These are phyloP conservation scores for Leptinotarsa haldemani DNA, from an alignment of 2,888 invertebrate genomes.

Conservation along the genomic window DNA sequence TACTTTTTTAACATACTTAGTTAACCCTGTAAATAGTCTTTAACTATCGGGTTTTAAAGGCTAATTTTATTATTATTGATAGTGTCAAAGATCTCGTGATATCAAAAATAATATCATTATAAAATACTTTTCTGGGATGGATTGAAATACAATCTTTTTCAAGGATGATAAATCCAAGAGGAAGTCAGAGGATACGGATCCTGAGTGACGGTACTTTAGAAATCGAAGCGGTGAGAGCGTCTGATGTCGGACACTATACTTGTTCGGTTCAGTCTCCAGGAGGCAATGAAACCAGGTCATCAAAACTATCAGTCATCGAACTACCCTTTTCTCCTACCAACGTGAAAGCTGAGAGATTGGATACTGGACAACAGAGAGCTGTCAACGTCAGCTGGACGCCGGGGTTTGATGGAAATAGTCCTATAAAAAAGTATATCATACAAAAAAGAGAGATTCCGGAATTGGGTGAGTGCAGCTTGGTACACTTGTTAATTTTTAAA, in stretches of 20 bases:
- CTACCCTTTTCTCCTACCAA: constrained; percentile 93
- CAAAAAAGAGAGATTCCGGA: constrained; percentile 91
- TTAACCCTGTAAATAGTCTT: too few relatives aligned
- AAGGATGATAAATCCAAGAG: constrained; percentile 71
- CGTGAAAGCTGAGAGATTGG: constrained; percentile 79
- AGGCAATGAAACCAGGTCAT: constrained; percentile 92
- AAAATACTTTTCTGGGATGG: not conserved
- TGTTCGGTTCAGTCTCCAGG: constrained; percentile 91
- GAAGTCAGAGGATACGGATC: constrained; percentile 79
- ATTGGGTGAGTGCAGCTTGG: constrained; percentile 72
- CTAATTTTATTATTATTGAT: too few relatives aligned
- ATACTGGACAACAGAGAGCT: constrained; percentile 74
- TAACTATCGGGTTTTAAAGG: too few relatives aligned
- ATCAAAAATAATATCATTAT: too few relatives aligned
- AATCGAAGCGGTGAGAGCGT: constrained; percentile 88
- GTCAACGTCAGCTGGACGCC: constrained; percentile 95
- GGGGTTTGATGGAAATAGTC: constrained; percentile 97
- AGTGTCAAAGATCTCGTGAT: too few relatives aligned
- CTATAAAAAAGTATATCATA: constrained; percentile 90
- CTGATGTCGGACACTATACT: constrained; percentile 94
- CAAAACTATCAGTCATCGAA: constrained; percentile 90
- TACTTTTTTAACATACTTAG: too few relatives aligned
- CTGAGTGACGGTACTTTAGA: constrained; percentile 86
- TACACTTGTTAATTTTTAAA: constrained; percentile 44
- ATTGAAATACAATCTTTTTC: constrained; percentile 35